Evolutionary conservation across 2,888 invertebrate species (phyloP), one percentile per base, ranked within the genome.

Genomic region (Opisthograptis luteolata): DNA sequence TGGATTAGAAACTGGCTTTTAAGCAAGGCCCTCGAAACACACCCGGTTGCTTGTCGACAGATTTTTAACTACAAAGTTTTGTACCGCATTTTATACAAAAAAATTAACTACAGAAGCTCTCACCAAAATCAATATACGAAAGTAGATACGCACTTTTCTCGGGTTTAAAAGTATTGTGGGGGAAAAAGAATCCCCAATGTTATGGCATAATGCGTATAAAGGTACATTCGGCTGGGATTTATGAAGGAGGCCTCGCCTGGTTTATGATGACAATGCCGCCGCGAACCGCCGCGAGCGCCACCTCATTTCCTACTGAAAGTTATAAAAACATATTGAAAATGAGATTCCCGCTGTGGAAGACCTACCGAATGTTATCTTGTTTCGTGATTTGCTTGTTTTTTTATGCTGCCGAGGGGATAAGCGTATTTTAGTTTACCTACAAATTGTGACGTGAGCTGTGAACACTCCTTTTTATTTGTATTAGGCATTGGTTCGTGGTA

Each of bases 271-370:
- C 88, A 89, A 89, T 87, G 79, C 78, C 73, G 73, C 68, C 73
- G 67, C 72, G 73, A 70, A 77, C 70, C 78, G 84, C 86, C 83
- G 74, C 71, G 77, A 81, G 84, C 86, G 75, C 79, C 87, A 84
- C 87, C 89, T 89, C 87, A 90, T 90, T 89, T 90, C 89, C 90
- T 86, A 82, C 84, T 72, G 82, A 87, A 88, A 89, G 89, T 89
- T 89, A 90, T 90, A 89, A 90, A 90, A 89, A 89, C 90, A 89
- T 90, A 90, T 90, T 90, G 90, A 89, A 90, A 89, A 90, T 87
- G 87, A 89, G 89, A 89, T 89, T 84, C 87, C 75, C 82, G 76
- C 78, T 68, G 72, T 75, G 78, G 77, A 84, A 81, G 79, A 81
- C 86, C 83, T 77, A 79, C 78, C 79, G 76, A 87, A 81, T 85